Conservation (phyloP, 2,113 vertebrate species). For the Raphicerus campestris region DNA sequence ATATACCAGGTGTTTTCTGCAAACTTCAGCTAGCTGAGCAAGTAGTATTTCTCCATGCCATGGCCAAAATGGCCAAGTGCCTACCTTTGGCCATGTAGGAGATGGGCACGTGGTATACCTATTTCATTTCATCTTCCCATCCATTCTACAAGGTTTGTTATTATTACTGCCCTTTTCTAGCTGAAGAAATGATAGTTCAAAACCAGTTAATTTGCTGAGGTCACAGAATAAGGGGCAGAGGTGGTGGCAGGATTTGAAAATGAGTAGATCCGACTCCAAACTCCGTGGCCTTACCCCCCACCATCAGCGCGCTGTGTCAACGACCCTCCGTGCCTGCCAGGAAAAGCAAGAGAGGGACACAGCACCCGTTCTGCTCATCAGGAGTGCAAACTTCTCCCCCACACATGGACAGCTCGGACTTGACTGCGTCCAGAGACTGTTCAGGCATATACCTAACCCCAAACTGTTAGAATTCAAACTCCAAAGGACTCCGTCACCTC, state of each 20-base stretch:
- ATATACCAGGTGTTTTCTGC: not conserved
- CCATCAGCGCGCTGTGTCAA: rapidly evolving
- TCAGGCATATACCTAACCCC: not conserved
- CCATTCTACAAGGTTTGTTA: not conserved
- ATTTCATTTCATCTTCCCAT: not conserved
- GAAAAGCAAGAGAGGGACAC: not conserved
- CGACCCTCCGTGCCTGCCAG: rapidly evolving
- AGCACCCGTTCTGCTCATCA: not conserved
- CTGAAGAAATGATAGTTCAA: not conserved
- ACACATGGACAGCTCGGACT: not conserved
- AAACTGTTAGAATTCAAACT: not conserved
- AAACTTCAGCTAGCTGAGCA: not conserved
- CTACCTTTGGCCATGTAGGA: not conserved
- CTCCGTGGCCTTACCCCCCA: not conserved
- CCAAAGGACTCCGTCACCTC: not conserved
- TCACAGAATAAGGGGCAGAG: not conserved
- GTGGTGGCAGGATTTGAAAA: not conserved
- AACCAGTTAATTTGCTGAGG: not conserved
- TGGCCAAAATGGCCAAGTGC: not conserved
- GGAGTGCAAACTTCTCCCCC: not conserved
- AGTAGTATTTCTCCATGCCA: not conserved
- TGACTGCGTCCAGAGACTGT: not conserved
- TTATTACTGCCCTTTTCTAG: not conserved
- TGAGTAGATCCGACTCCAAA: not conserved
- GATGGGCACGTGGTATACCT: not conserved